A percentile compares a stretch with the other conserved stretches of the same genome.
Conservation (phyloP, 1,140 invertebrate species). For the Centruroides sculpturatus region DNA sequence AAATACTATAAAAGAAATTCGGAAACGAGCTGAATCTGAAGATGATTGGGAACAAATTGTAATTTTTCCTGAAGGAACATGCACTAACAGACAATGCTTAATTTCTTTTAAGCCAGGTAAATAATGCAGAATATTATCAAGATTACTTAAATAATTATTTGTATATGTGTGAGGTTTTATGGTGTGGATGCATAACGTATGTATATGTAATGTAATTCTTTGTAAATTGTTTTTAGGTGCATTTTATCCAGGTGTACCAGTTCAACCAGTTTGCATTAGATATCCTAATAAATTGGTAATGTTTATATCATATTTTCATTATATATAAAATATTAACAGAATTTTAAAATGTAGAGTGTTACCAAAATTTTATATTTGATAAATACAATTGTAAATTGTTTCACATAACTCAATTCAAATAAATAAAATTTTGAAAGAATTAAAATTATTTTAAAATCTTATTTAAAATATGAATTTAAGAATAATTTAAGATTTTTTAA, state of each 20-base stretch:
- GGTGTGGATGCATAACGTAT: neutral
- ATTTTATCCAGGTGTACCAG: conserved; percentile 76
- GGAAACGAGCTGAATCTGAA: conserved; percentile 60
- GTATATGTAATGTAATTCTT: neutral
- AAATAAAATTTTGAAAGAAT: no score
- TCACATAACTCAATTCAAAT: no score
- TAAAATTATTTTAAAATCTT: no score
- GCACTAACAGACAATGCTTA: conserved; percentile 79
- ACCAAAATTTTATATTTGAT: no score
- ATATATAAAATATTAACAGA: no score
- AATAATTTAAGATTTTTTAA: no score
- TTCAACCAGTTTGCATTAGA: conserved; percentile 82
- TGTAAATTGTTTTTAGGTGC: conserved; percentile 24
- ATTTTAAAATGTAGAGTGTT: no score
- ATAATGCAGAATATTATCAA: neutral
- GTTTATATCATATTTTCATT: no score
- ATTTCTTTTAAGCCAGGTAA: conserved; percentile 92
- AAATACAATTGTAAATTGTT: no score
- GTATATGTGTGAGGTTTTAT: neutral
- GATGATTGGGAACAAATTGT: conserved; percentile 87
- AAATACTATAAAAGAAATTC: conserved; percentile 81
- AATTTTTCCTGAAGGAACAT: conserved; percentile 92
- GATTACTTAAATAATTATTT: neutral
- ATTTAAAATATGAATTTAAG: no score
- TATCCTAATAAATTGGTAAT: conserved; percentile 67